phyloP scores from a whole-genome alignment of 2,113 vertebrate species.

The Hypocryptadius cinnamomeus region DNA sequence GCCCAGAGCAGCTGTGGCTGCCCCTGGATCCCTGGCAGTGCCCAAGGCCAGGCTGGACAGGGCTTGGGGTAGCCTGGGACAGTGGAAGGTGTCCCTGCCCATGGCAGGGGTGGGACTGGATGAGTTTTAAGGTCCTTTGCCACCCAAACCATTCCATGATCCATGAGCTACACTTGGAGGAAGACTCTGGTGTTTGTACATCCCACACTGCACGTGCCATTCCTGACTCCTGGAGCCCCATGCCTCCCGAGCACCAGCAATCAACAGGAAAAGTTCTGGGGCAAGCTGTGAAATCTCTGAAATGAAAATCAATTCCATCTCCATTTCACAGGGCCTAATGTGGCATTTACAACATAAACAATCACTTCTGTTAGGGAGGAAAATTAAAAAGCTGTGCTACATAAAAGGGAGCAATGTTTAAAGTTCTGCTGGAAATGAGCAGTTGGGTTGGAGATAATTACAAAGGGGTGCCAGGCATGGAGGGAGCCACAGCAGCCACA shows the following conservation, averaged over 20 bases:
- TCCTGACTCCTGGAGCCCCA: neutral
- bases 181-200: neutral
- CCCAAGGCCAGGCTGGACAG: neutral
- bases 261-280: slow-evolving; percentile 71
- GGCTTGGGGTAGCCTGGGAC: rapidly evolving
- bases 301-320: slow-evolving; percentile 77
- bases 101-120: neutral
- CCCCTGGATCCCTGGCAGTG: neutral
- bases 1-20: neutral
- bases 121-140: neutral
- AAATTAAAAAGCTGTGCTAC: slow-evolving; percentile 74
- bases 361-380: slow-evolving; percentile 67
- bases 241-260: slow-evolving; percentile 48
- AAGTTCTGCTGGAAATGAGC: slow-evolving; percentile 72
- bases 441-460: slow-evolving; percentile 53
- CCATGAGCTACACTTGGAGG: neutral
- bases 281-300: slow-evolving; percentile 76
- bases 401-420: slow-evolving; percentile 75
- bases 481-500: neutral
- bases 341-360: slow-evolving; percentile 78
- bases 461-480: neutral
- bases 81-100: neutral
- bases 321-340: slow-evolving; percentile 72
- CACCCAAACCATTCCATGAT: neutral
- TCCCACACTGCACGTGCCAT: neutral